phyloP scores from a whole-genome alignment of 1,140 invertebrate genomes.

The Zophobas morio region DNA sequence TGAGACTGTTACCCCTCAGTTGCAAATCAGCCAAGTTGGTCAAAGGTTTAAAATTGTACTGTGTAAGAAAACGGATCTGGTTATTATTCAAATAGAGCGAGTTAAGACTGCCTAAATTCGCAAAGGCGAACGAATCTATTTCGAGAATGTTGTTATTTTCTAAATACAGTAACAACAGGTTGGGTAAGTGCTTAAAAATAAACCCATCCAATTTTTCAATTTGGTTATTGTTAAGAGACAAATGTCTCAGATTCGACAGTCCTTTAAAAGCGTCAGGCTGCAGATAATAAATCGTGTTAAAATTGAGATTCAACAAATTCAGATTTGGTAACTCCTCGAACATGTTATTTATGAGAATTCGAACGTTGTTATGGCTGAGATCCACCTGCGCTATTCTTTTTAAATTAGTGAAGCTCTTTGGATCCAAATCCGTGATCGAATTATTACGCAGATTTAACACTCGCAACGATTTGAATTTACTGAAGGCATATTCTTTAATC shows the following conservation, averaged over 20 bases:
- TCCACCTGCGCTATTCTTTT: constrained; percentile 60
- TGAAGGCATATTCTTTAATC: constrained; percentile 58
- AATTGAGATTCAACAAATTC: constrained; percentile 62
- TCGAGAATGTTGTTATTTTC: constrained; percentile 61
- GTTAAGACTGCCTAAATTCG: constrained; percentile 59
- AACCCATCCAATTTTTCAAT: constrained; percentile 58
- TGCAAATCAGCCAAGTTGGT: constrained; percentile 63
- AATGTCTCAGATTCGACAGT: constrained; percentile 61
- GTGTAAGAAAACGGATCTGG: constrained; percentile 59
- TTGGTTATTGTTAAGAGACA: constrained; percentile 61
- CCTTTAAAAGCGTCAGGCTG: constrained; percentile 62
- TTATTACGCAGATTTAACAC: constrained; percentile 59
- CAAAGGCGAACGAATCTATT: constrained; percentile 61
- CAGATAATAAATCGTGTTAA: constrained; percentile 59
- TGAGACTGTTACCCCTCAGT: constrained; percentile 61
- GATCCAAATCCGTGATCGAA: constrained; percentile 55
- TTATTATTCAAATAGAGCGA: constrained; percentile 64
- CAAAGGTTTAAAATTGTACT: constrained; percentile 64
- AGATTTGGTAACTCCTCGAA: constrained; percentile 61
- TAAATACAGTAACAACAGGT: constrained; percentile 62
- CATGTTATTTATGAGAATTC: constrained; percentile 58
- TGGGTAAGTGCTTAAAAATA: constrained; percentile 59
- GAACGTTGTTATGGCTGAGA: constrained; percentile 60
- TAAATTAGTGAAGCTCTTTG: constrained; percentile 57
- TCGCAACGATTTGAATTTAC: constrained; percentile 58